phyloP scores from a whole-genome alignment of 2,113 vertebrate species.

The Cavia aperea region DNA sequence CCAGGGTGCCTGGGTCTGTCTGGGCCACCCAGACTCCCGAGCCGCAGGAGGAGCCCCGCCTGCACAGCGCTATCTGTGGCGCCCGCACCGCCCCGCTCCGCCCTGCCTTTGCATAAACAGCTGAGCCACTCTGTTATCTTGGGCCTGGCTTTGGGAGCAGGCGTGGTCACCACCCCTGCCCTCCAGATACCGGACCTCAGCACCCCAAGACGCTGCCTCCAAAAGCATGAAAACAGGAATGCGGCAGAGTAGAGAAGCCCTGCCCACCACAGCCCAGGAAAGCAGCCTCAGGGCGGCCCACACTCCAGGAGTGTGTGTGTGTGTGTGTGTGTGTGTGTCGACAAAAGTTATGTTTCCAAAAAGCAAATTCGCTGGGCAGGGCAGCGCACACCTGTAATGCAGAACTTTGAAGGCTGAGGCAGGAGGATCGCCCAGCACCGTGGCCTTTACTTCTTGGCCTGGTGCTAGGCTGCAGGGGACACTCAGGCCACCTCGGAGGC shows the following conservation, averaged over 20 bases:
- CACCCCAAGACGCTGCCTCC: not conserved
- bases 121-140: slow-evolving; percentile 56
- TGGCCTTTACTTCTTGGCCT: not conserved
- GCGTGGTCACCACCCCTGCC: not conserved
- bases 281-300: not conserved
- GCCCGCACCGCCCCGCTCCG: slow-evolving; percentile 39
- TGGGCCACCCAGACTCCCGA: slow-evolving; percentile 7
- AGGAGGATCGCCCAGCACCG: not conserved
- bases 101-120: slow-evolving; percentile 49
- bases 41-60: too few relatives aligned
- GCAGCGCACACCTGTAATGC: not conserved
- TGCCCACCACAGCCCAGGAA: not conserved
- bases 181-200: slow-evolving; percentile 34
- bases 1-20: slow-evolving; percentile 34
- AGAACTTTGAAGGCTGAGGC: not conserved
- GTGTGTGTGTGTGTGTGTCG: not conserved
- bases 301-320: not conserved
- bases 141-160: slow-evolving; percentile 5
- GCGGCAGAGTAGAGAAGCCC: not conserved
- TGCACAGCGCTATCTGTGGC: slow-evolving; percentile 56
- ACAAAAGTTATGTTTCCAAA: not conserved
- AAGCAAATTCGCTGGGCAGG: not conserved
- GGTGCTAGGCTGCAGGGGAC: not conserved
- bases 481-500: not conserved
- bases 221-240: not conserved